These are phyloP conservation scores for Dendronephthya gigantea DNA, from an alignment of 64 coral and sea anemone genomes.

Conservation along the genomic window DNA sequence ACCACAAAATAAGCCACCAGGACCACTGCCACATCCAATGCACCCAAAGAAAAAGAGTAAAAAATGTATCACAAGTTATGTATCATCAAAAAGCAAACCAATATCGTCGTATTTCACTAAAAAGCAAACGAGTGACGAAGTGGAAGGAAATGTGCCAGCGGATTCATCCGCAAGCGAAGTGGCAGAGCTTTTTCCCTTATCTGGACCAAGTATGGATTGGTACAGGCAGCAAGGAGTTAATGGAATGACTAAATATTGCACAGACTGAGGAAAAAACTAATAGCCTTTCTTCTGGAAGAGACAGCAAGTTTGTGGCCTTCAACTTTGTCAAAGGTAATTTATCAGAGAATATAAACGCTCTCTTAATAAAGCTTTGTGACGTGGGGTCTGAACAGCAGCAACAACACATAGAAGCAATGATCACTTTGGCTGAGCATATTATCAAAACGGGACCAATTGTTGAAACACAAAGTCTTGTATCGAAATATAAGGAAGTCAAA, in stretches of 20 bases:
- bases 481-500: constrained; percentile 37
- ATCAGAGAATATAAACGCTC: not conserved
- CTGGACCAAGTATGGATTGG: constrained; percentile 34
- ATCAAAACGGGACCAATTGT: constrained; percentile 43
- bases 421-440: constrained; percentile 33
- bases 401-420: constrained; percentile 29
- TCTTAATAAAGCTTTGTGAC: constrained; percentile 16
- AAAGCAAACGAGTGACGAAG: not conserved
- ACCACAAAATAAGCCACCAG: too few relatives aligned
- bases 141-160: not conserved
- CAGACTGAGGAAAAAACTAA: not conserved
- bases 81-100: too few relatives aligned
- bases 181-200: constrained; percentile 13
- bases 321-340: constrained; percentile 12
- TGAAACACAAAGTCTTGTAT: constrained; percentile 31
- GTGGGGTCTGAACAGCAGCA: constrained; percentile 23
- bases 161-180: not conserved
- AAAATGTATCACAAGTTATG: too few relatives aligned
- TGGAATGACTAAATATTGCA: not conserved
- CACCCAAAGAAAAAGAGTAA: too few relatives aligned
- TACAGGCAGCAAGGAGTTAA: constrained; percentile 28
- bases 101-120: too few relatives aligned
- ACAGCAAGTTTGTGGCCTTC: not conserved
- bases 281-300: not conserved
- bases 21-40: too few relatives aligned